These are phyloP conservation scores for Acipenser oxyrinchus DNA, from an alignment of 2,797 vertebrate species.

Conservation along the genomic window DNA sequence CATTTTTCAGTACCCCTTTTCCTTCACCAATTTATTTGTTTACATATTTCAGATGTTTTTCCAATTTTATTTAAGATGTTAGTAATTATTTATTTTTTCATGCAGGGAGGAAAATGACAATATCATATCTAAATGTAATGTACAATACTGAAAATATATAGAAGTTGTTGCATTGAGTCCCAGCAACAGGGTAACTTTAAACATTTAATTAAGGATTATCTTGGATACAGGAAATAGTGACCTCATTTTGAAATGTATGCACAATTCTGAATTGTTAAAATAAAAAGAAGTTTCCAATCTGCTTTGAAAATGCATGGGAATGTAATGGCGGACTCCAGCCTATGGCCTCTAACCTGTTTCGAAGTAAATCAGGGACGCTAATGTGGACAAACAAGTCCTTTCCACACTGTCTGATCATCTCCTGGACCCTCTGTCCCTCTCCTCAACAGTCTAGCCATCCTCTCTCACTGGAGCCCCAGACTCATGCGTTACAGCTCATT, in stretches of 20 bases:
- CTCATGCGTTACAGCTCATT: slow-evolving; percentile 64
- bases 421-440: slow-evolving; percentile 20
- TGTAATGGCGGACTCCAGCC: slow-evolving; percentile 40
- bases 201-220: too few species aligned
- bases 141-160: too few species aligned
- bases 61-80: too few species aligned
- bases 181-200: too few species aligned
- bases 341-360: slow-evolving; percentile 45
- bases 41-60: too few species aligned
- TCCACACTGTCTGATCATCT: slow-evolving; percentile 47
- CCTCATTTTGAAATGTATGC: neutral
- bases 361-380: slow-evolving; percentile 57
- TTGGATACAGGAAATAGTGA: neutral
- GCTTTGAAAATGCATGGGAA: slow-evolving; percentile 48
- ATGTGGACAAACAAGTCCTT: slow-evolving; percentile 58
- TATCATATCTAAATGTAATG: too few species aligned
- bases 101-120: too few species aligned
- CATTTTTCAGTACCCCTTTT: too few species aligned
- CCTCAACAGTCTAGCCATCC: slow-evolving; percentile 51
- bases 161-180: too few species aligned
- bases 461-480: slow-evolving; percentile 51
- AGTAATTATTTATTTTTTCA: too few species aligned
- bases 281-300: slow-evolving; percentile 17
- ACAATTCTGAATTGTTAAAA: neutral
- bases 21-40: too few species aligned